Evolutionary conservation across 2,888 invertebrate species (phyloP), one percentile per base, ranked within the genome.

Genomic region (Corbicula japonica): DNA sequence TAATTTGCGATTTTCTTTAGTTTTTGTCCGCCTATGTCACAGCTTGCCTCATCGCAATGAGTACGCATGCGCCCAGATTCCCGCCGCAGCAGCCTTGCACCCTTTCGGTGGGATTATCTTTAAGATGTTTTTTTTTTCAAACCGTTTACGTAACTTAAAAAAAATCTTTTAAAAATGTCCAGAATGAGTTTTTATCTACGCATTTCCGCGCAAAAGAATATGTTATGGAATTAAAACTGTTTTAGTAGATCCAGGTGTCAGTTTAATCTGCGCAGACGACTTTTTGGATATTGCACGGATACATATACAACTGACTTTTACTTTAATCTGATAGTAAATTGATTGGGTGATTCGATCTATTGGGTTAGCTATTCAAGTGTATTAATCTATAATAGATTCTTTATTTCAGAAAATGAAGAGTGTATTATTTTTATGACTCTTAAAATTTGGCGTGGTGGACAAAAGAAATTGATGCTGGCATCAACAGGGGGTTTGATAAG

Each of bases 331-430:
- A 74, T 79, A 69, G 73, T 65, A 58, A 69, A 74, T 65, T 65
- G 71, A 71, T 76, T 72, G 34, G 61, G 78, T 52, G 69, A 79
- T 74, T 74, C 78, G 78, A 79, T 69, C 70, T 68, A 65, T 69
- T 69, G 74, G 48, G 46, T 65, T 63, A 52, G 8, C 60, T 65
- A 70, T 34, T 60, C 69, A 61, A 70, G 52, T 74, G 78, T 63
- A 79, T 74, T 77, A 81, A 77, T 77, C 48, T 58, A 71, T 77
- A 70, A 78, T 81, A 56, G 76, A 52, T 66, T 62, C 76, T 73
- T 80, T 80, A 80, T 80, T 71, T 52, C 52, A 32, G 30, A 60
- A 76, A 80, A 73, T 46, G 76, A 69, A 76, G 80, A 80, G 68
- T 65, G 68, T 73, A 65, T 80, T 76, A 69, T 76, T 76, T 80